Conservation (phyloP, 2,888 invertebrate genomes). For the Drymonia ruficornis region DNA sequence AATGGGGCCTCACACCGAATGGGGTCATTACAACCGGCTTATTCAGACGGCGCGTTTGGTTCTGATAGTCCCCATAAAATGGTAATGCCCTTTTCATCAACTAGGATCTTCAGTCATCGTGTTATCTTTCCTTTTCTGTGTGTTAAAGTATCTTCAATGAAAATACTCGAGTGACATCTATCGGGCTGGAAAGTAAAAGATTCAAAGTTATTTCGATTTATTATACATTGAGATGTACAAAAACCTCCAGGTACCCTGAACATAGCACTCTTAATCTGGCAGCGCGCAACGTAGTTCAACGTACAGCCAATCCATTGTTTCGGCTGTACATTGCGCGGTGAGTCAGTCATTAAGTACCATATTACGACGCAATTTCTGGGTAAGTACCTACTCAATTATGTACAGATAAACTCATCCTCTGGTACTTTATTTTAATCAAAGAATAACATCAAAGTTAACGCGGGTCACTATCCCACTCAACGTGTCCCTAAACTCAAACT, state of each 20-base stretch:
- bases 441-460: slow-evolving; percentile 5
- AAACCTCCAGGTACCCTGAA: no score
- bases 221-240: no score
- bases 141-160: background rate
- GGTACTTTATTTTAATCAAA: background rate
- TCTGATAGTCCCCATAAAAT: background rate
- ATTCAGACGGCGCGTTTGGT: slow-evolving; percentile 1
- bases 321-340: no score
- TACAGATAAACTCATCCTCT: background rate
- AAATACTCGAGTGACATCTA: background rate
- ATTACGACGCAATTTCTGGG: background rate
- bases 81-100: slow-evolving; percentile 2
- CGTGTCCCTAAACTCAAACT: background rate
- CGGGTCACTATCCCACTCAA: background rate
- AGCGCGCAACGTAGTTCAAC: no score
- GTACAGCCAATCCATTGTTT: no score
- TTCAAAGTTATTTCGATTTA: no score
- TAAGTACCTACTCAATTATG: no score
- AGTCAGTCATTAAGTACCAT: no score
- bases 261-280: no score
- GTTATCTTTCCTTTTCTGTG: background rate
- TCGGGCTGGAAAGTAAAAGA: background rate
- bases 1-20: background rate
- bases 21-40: background rate
- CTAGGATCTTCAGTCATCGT: background rate